Evolutionary conservation across 2,797 vertebrate genomes (phyloP), one percentile per base, ranked within the genome.

Genomic region (Microhierax caerulescens): DNA sequence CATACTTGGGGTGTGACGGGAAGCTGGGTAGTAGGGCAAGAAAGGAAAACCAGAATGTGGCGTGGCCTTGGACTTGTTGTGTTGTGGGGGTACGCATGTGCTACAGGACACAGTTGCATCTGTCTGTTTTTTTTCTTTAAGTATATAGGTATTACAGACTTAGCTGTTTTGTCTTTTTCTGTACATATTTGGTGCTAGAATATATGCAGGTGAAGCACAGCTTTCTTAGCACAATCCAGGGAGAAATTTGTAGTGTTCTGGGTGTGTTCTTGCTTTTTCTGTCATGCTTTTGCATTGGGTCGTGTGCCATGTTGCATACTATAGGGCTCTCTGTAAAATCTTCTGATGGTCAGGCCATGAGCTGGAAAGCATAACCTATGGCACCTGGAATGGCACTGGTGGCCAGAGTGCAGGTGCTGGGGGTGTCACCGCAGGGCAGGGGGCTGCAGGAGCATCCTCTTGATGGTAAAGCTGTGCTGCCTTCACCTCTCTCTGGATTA

Each of bases 371-470:
- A 7, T 21, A 36, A 48, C 23, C 22, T 73, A 12, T 21, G 53
- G 59, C 41, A 20, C 20, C 20, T 30, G 4, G 25, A 45, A 13
- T 15, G 34, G 61, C 28, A 43, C 9, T 50, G 51, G 47, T 43
- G 68, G 32, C 14, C 21, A 30, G 50, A 17, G 9, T 16, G 50
- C 18, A 7, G 14, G 12, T 24, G 3, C 61, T 45, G 27, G 25
- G 0, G 0, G 9, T 47, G 25, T 60, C 11, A 14, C 28, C 1
- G 1, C 45, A 24, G 45, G 12, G 28, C 25, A 79, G n/a, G n/a
- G n/a, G 27, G 7, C 9, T 57, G 23, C 57, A 64, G 59, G n/a
- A 36, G n/a, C 56, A 25, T 16, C 15, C 7, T 34, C 34, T 53
- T 16, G 37, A 54, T 51, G n/a, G 21, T 68, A 7, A 83, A 93